Evolutionary conservation across 2,888 invertebrate species (phyloP).

Genomic region (Teinopalpus imperialis): DNA sequence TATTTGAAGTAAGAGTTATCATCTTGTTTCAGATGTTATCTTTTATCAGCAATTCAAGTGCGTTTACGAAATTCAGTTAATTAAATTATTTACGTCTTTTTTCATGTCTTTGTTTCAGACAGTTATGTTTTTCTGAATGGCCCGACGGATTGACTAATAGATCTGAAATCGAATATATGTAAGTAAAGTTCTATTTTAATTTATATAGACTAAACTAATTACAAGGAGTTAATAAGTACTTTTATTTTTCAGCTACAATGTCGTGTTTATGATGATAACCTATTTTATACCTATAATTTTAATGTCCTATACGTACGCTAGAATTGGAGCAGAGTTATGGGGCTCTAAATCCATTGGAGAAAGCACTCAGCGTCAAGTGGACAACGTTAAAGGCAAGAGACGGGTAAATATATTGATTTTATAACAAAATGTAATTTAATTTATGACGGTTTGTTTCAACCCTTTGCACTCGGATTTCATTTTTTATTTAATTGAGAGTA

Average conservation of each 20-base stretch:
- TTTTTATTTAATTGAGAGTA: too few relatives aligned
- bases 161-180: slow-evolving; percentile 89
- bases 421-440: too few relatives aligned
- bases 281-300: slow-evolving; percentile 95
- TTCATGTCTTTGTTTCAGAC: too few relatives aligned
- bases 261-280: slow-evolving; percentile 93
- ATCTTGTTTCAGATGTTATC: too few relatives aligned
- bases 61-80: too few relatives aligned
- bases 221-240: too few relatives aligned
- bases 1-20: too few relatives aligned
- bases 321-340: slow-evolving; percentile 95
- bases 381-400: slow-evolving; percentile 95
- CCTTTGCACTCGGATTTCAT: too few relatives aligned
- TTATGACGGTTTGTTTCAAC: too few relatives aligned
- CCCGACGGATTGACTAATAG: slow-evolving; percentile 89
- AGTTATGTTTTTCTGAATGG: slow-evolving; percentile 93
- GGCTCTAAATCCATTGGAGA: slow-evolving; percentile 97
- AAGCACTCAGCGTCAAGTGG: slow-evolving; percentile 94
- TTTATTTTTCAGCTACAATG: slow-evolving; percentile 97
- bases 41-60: too few relatives aligned
- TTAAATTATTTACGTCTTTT: too few relatives aligned
- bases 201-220: too few relatives aligned
- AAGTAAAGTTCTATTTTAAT: background rate
- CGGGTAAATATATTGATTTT: slow-evolving; percentile 83
- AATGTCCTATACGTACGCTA: slow-evolving; percentile 94